Evolutionary conservation across 2,113 vertebrate genomes (phyloP), one percentile per base, ranked within the genome.

Genomic region (Centropus bengalensis): DNA sequence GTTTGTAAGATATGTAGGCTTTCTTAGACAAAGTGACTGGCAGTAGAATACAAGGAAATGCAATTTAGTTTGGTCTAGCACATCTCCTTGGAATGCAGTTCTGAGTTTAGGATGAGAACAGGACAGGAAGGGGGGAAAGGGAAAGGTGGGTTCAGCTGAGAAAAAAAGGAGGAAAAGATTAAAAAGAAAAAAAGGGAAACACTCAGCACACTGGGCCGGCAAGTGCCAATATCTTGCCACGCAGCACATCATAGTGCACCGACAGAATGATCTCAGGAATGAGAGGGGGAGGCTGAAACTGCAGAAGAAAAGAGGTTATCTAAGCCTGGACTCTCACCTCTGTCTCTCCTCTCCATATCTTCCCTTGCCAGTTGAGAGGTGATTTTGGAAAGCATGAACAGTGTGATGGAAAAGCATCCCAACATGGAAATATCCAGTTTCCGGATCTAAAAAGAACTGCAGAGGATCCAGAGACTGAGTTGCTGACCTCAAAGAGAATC

Each of bases 331-430:
- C 62, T 88, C 90, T 80, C 14, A 13, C 5, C 63, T 87, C 62
- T 82, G 36, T 17, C 26, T 86, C 59, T 96, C 30, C 23, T 82
- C 36, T 91, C 86, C 85, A 90, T 91, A 56, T 74, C 44, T 76
- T 92, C 74, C 40, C 38, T 74, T 93, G 91, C 70, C 93, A 95
- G 82, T 60, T 60, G 89, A 94, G 82, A 91, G 56, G 68, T 94
- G 71, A 94, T 51, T 93, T 95, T 69, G 87, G 91, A 95, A 97
- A 96, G 94, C 95, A 94, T 87, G 81, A 96, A 89, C 78, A 94
- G 87, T 51, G 28, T 70, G 93, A 80, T 59, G 38, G 84, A 59
- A 75, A 92, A 87, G 42, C 22, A 91, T 91, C 32, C 47, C 21
- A 23, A 38, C 59, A 95, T 94, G 96, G 87, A 93, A 95, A 91